Conservation (phyloP, 2,113 vertebrate genomes). For the Empidonax traillii region DNA sequence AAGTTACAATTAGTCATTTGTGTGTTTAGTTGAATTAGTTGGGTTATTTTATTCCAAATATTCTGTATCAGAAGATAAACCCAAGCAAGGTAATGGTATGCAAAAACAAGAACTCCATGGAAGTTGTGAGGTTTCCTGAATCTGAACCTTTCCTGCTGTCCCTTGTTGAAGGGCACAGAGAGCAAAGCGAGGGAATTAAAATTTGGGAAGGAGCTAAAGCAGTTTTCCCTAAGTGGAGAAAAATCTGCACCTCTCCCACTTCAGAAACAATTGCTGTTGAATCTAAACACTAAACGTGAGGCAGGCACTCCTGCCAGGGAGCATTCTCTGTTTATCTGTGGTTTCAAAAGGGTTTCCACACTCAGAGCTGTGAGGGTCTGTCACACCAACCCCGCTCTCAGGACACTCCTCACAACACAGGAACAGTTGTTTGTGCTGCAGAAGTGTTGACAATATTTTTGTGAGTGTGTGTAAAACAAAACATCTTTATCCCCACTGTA, state of each 20-base stretch:
- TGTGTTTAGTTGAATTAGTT: background rate
- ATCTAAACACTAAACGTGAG: background rate
- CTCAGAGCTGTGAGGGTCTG: background rate
- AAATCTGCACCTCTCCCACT: background rate
- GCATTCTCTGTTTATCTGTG: background rate
- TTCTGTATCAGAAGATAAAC: background rate
- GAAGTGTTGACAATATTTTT: background rate
- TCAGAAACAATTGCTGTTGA: background rate
- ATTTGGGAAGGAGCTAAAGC: background rate
- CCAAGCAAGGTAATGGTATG: background rate
- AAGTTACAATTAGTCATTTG: background rate
- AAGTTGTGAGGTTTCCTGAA: background rate
- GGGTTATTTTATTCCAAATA: background rate
- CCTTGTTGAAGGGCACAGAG: background rate
- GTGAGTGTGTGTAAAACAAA: conserved; percentile 1
- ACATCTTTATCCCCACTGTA: background rate
- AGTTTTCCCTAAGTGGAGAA: background rate
- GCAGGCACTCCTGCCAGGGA: background rate
- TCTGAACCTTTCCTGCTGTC: background rate
- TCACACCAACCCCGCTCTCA: background rate
- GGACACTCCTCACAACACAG: conserved; percentile 35
- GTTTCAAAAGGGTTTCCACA: background rate
- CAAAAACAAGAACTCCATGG: background rate
- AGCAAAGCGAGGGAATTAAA: background rate
- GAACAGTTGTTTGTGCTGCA: background rate